A percentile compares a stretch with the other conserved stretches of the same genome.
These are phyloP conservation scores for Melieria picta DNA, from an alignment of 2,888 invertebrate species.

Conservation along the genomic window DNA sequence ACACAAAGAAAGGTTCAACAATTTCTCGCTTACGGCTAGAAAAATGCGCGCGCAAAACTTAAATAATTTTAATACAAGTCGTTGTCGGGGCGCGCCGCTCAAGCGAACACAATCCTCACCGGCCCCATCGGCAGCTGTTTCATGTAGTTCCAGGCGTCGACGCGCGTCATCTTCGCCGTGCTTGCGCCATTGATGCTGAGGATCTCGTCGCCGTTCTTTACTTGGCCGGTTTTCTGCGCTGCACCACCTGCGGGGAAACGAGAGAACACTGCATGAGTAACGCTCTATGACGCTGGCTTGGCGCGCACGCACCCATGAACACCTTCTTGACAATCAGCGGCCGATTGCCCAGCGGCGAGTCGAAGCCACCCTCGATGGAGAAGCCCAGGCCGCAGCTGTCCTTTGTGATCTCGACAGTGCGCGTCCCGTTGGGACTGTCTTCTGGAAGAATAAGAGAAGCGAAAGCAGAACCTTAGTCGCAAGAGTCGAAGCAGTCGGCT, in stretches of 20 bases:
- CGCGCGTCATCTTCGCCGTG: slow-evolving; percentile 86
- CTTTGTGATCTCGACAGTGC: slow-evolving; percentile 65
- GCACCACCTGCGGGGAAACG: slow-evolving; percentile 76
- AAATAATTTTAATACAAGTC: slow-evolving; percentile 16
- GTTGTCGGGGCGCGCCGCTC: slow-evolving; percentile 42
- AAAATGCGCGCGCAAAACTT: background rate
- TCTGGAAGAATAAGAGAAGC: slow-evolving; percentile 46
- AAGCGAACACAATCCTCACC: slow-evolving; percentile 68
- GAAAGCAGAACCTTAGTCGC: background rate
- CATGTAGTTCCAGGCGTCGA: slow-evolving; percentile 93
- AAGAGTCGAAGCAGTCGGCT: background rate
- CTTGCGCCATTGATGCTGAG: slow-evolving; percentile 83
- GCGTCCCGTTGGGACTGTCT: slow-evolving; percentile 55
- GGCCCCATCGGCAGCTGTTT: slow-evolving; percentile 89
- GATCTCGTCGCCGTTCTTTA: slow-evolving; percentile 88
- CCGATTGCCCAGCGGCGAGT: slow-evolving; percentile 88
- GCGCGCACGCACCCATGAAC: slow-evolving; percentile 79
- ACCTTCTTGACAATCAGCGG: slow-evolving; percentile 92
- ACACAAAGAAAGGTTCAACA: background rate
- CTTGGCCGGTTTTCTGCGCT: slow-evolving; percentile 85
- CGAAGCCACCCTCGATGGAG: slow-evolving; percentile 92
- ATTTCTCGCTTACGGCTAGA: slow-evolving; percentile 14
- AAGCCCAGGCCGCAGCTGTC: slow-evolving; percentile 93
- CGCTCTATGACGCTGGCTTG: background rate
- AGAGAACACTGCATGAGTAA: background rate